Evolutionary conservation across 2,888 invertebrate genomes (phyloP).

Genomic region (Drosophila helvetica): DNA sequence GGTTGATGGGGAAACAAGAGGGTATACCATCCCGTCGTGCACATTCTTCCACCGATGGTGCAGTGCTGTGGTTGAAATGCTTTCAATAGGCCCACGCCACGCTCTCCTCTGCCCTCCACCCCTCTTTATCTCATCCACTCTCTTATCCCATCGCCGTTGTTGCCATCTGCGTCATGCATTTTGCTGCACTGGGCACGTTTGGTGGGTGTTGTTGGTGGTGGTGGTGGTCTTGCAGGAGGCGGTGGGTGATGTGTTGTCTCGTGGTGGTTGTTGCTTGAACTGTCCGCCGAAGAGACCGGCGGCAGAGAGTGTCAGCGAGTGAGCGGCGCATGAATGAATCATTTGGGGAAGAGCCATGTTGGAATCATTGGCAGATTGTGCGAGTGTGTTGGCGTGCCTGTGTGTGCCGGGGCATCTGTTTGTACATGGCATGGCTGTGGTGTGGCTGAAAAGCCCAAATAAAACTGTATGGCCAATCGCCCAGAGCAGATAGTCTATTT

Average conservation of each 20-base stretch:
- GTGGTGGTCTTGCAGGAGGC: constrained; percentile 3
- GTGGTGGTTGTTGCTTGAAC: constrained; percentile 20
- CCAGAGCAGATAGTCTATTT: constrained; percentile 12
- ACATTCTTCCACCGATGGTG: constrained; percentile 34
- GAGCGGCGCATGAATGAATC: constrained; percentile 72
- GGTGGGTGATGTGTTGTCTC: constrained; percentile 18
- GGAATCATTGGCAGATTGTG: constrained; percentile 65
- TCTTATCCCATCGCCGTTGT: constrained; percentile 38
- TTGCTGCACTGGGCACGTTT: constrained; percentile 54
- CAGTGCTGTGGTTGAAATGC: constrained; percentile 30
- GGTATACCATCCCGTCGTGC: constrained; percentile 12
- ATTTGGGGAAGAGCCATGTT: constrained; percentile 67
- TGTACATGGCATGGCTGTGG: constrained; percentile 18
- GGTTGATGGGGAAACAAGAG: not conserved
- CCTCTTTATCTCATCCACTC: constrained; percentile 7
- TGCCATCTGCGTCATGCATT: constrained; percentile 77
- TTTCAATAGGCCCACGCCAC: constrained; percentile 47
- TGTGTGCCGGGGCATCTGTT: constrained; percentile 9
- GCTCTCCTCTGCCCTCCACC: not conserved
- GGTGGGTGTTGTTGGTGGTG: constrained; percentile 13
- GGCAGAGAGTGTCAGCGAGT: constrained; percentile 34
- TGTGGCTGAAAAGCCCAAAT: constrained; percentile 23
- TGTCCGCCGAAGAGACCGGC: constrained; percentile 19
- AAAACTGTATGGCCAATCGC: not conserved
- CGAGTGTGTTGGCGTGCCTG: not conserved